These are phyloP conservation scores for Onthophagus taurus DNA, from an alignment of 1,140 invertebrate genomes.

Conservation along the genomic window DNA sequence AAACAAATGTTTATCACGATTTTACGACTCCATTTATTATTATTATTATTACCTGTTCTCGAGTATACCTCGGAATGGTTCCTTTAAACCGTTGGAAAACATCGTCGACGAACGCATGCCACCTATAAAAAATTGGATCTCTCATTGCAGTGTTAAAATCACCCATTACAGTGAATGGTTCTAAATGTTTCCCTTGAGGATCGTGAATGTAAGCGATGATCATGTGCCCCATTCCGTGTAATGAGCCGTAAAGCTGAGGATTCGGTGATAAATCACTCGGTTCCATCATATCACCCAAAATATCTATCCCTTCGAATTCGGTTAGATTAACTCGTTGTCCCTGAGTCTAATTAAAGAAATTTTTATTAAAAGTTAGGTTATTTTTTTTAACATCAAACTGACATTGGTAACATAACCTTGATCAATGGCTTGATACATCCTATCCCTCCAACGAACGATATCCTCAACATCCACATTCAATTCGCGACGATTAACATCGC, in stretches of 20 bases:
- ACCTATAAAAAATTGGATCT: constrained; percentile 41
- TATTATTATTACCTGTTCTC: constrained; percentile 35
- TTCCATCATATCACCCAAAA: constrained; percentile 68
- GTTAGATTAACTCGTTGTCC: constrained; percentile 43
- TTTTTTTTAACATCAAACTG: constrained; percentile 28
- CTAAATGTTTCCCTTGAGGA: constrained; percentile 19
- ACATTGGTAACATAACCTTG: constrained; percentile 46
- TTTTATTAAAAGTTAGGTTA: not conserved
- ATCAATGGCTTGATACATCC: constrained; percentile 64
- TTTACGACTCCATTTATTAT: not conserved
- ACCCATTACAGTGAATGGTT: constrained; percentile 54
- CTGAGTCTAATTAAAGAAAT: constrained; percentile 24
- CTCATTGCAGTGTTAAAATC: constrained; percentile 46
- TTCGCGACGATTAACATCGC: constrained; percentile 52
- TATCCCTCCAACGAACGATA: constrained; percentile 60
- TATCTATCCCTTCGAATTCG: constrained; percentile 61
- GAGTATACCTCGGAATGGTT: constrained; percentile 31
- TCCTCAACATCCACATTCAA: constrained; percentile 59
- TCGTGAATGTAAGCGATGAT: constrained; percentile 57
- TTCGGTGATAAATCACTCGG: constrained; percentile 54
- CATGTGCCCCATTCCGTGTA: constrained; percentile 58
- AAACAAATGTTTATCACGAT: not conserved
- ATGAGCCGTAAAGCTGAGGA: constrained; percentile 53
- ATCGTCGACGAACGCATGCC: constrained; percentile 36
- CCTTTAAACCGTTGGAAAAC: constrained; percentile 38